phyloP scores from a whole-genome alignment of 1,140 invertebrate genomes.

The Hypothenemus hampei region DNA sequence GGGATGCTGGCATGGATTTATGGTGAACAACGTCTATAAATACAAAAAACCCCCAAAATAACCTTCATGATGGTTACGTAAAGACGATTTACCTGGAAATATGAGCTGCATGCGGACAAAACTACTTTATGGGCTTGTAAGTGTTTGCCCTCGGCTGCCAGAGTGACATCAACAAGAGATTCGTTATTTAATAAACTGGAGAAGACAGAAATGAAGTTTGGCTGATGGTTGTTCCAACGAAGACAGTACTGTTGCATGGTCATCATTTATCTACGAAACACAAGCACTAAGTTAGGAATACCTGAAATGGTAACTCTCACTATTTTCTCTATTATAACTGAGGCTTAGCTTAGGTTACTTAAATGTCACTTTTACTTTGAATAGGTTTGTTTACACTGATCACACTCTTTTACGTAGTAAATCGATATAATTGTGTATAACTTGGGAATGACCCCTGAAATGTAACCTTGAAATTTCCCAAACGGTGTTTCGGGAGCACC shows the following conservation, averaged over 20 bases:
- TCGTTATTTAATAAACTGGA: conserved; percentile 72
- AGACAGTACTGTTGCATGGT: conserved; percentile 80
- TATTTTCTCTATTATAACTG: no score
- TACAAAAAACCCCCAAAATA: not conserved
- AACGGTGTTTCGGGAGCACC: not conserved
- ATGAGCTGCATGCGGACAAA: conserved; percentile 79
- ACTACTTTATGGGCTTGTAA: conserved; percentile 83
- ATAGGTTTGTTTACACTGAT: not conserved
- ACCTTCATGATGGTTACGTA: no score
- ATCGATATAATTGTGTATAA: conserved; percentile 20
- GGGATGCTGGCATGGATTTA: conserved; percentile 84
- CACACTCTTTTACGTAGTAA: conserved; percentile 24
- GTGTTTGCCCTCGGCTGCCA: conserved; percentile 78
- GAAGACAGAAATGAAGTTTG: conserved; percentile 83
- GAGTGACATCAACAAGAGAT: conserved; percentile 80
- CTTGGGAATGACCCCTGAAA: conserved; percentile 24
- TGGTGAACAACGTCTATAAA: conserved; percentile 67
- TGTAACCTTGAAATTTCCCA: conserved; percentile 24
- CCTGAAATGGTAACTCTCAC: not conserved
- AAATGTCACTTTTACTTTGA: no score
- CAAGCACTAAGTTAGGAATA: no score
- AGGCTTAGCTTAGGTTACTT: no score
- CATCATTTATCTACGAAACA: no score
- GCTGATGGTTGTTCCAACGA: conserved; percentile 85
- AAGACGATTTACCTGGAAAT: conserved; percentile 75